Conservation (phyloP, 1,140 invertebrate species). For the Harlomillsia oculata region DNA sequence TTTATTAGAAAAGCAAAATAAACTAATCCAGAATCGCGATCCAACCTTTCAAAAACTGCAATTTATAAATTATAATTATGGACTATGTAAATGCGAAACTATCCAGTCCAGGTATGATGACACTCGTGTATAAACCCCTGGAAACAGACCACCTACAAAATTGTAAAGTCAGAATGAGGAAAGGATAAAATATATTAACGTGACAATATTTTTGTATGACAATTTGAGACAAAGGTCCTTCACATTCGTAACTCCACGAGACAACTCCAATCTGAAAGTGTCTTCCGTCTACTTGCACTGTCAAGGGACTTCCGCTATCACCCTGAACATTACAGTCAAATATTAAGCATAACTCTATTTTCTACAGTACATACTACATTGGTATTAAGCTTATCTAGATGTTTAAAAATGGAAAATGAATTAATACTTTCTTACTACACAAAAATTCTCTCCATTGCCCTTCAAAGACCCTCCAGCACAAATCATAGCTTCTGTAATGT, state of each 20-base stretch:
- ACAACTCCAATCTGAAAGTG: constrained; percentile 82
- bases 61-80: no score
- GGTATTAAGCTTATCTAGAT: not conserved
- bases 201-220: no score
- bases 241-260: no score
- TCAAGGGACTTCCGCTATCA: constrained; percentile 80
- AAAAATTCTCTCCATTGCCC: constrained; percentile 33
- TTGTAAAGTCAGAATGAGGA: no score
- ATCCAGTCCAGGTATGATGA: constrained; percentile 71
- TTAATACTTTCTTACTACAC: constrained; percentile 31
- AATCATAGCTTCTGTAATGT: not conserved
- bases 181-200: no score
- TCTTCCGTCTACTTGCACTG: constrained; percentile 60
- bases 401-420: not conserved
- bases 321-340: constrained; percentile 51
- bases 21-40: no score
- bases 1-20: no score
- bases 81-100: no score
- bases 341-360: constrained; percentile 24
- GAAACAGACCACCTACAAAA: constrained; percentile 84
- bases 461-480: constrained; percentile 40
- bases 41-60: no score
- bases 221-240: no score
- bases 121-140: constrained; percentile 75
- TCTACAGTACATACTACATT: not conserved